Conservation (phyloP, 2,888 invertebrate species). For the Atherix ibis region DNA sequence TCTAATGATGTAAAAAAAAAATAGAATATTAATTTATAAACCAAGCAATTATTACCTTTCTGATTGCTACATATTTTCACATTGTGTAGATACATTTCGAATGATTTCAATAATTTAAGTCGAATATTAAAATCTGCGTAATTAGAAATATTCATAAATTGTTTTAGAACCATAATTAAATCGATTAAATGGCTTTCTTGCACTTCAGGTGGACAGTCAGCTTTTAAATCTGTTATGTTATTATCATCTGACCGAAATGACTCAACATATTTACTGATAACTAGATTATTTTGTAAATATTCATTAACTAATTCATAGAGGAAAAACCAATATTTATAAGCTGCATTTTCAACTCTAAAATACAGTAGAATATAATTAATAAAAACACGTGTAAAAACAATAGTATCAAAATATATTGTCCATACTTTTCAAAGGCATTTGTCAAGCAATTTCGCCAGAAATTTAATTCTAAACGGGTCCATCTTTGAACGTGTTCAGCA, state of each 20-base stretch:
- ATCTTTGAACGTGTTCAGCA: conserved; percentile 68
- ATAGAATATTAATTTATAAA: not conserved
- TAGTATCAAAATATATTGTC: no score
- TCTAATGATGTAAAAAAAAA: conserved; percentile 6
- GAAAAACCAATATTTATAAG: conserved; percentile 83
- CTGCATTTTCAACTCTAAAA: conserved; percentile 44
- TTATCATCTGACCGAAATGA: conserved; percentile 19
- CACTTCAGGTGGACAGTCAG: conserved; percentile 20
- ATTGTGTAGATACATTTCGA: conserved; percentile 78
- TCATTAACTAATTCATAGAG: conserved; percentile 56
- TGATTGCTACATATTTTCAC: no score
- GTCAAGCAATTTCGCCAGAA: conserved; percentile 77
- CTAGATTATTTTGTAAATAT: conserved; percentile 35
- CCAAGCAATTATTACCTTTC: no score
- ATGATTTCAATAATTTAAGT: conserved; percentile 59
- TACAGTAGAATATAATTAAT: conserved; percentile 13
- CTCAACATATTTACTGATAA: no score
- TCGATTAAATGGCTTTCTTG: conserved; percentile 20
- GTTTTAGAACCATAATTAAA: conserved; percentile 45
- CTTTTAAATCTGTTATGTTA: conserved; percentile 18
- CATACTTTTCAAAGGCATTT: conserved; percentile 44
- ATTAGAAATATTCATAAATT: conserved; percentile 69
- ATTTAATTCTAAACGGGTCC: conserved; percentile 79
- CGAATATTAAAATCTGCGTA: conserved; percentile 71
- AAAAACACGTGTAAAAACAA: no score